Conservation (phyloP, 2,797 vertebrate genomes). For the Lagorchestes hirsutus region DNA sequence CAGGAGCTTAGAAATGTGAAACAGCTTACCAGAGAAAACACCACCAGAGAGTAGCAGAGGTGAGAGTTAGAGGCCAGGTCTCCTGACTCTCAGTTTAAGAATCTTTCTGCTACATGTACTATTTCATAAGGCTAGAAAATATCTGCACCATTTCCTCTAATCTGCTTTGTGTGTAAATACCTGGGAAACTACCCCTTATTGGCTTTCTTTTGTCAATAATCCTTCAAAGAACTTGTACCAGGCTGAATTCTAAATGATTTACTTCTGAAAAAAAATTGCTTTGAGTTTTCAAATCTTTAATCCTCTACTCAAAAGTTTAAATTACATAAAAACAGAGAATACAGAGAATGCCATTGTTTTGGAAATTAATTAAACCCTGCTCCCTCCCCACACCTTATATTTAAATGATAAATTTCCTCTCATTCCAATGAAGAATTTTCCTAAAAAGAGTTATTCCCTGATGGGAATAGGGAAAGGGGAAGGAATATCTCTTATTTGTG, state of each 20-base stretch:
- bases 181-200: not conserved
- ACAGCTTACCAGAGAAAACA: not conserved
- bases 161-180: not conserved
- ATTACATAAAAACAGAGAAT: conserved; percentile 74
- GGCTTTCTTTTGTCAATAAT: not conserved
- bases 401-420: conserved; percentile 75
- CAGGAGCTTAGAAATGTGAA: not conserved
- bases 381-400: conserved; percentile 65
- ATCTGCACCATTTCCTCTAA: not conserved
- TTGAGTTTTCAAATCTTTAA: conserved; percentile 63
- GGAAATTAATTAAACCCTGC: conserved; percentile 51
- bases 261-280: conserved; percentile 67
- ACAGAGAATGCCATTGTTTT: conserved; percentile 63
- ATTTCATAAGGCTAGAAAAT: not conserved
- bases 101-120: not conserved
- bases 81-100: not conserved
- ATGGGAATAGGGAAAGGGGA: conserved; percentile 66
- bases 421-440: conserved; percentile 74
- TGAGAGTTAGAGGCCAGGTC: not conserved
- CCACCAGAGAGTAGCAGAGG: not conserved
- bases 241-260: conserved; percentile 74
- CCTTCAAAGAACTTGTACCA: conserved; percentile 20
- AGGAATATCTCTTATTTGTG: conserved; percentile 82
- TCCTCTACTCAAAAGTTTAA: conserved; percentile 58
- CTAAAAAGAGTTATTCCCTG: conserved; percentile 78